Evolutionary conservation across 1,140 invertebrate species (phyloP).

Genomic region (Nymphalis io): DNA sequence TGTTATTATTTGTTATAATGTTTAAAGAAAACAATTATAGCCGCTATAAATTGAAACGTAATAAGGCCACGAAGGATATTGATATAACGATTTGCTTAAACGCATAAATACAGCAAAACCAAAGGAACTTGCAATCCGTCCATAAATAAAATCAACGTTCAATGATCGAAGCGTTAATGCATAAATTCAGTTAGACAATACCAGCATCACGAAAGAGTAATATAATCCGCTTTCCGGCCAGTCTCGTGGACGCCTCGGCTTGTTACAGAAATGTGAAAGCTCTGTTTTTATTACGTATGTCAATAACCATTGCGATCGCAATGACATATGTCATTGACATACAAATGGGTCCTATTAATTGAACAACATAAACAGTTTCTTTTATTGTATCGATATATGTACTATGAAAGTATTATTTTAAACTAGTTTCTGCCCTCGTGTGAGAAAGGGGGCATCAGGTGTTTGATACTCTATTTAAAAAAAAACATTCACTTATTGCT

Average conservation of each 20-base stretch:
- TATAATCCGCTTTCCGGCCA: conserved; percentile 42
- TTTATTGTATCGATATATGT: no score
- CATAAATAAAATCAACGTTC: conserved; percentile 4
- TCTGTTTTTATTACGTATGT: conserved; percentile 1
- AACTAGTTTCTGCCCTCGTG: no score
- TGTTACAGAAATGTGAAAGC: conserved; percentile 9
- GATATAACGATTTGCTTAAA: neutral
- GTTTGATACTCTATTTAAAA: no score
- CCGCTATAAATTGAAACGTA: neutral
- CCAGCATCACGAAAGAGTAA: conserved; percentile 38
- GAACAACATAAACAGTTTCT: neutral
- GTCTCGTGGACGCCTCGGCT: conserved; percentile 12
- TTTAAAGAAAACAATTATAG: neutral
- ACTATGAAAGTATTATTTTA: no score
- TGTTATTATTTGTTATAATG: no score
- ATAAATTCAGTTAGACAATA: conserved; percentile 32
- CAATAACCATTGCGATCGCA: neutral
- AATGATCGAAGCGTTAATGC: conserved; percentile 4
- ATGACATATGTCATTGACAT: conserved; percentile 2
- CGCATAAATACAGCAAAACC: conserved; percentile 16
- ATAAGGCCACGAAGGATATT: neutral
- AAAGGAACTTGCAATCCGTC: neutral
- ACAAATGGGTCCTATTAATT: neutral
- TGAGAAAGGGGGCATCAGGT: no score
- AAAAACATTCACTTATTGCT: no score